phyloP scores from a whole-genome alignment of 1,140 invertebrate genomes.

The Charaxes varanes region DNA sequence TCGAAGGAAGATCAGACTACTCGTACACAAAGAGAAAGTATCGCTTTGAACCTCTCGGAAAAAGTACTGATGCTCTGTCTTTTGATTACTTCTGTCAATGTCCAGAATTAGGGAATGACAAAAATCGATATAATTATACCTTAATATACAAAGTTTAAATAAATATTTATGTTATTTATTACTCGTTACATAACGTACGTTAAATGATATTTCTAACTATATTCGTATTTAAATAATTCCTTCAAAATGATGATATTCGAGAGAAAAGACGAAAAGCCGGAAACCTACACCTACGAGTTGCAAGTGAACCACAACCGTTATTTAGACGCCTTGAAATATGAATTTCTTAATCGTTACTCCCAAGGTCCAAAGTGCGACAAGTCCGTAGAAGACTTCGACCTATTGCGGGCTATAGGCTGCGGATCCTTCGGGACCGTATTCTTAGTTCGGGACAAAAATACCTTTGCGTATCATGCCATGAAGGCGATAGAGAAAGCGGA shows the following conservation, averaged over 20 bases:
- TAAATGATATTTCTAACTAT: no score
- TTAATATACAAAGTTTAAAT: no score
- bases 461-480: conserved; percentile 86
- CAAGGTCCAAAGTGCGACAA: conserved; percentile 28
- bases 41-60: no score
- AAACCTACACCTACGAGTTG: conserved; percentile 28
- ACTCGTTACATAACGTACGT: no score
- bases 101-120: no score
- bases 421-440: conserved; percentile 93
- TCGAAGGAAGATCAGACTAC: no score
- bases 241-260: conserved; percentile 27
- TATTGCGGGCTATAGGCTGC: conserved; percentile 79
- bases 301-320: conserved; percentile 42
- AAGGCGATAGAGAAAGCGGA: conserved; percentile 92
- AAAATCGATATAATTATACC: no score
- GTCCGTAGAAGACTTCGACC: conserved; percentile 47
- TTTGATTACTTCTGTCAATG: no score
- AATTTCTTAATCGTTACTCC: conserved; percentile 32
- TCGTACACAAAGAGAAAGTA: no score
- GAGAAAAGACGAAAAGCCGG: conserved; percentile 28
- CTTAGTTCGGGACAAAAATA: conserved; percentile 82
- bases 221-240: neutral
- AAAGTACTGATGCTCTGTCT: no score
- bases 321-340: conserved; percentile 46
- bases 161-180: no score